A percentile compares a stretch with the other conserved stretches of the same genome.
These are phyloP conservation scores for Eumacrocentrus americanus DNA, from an alignment of 2,888 invertebrate genomes.

Conservation along the genomic window DNA sequence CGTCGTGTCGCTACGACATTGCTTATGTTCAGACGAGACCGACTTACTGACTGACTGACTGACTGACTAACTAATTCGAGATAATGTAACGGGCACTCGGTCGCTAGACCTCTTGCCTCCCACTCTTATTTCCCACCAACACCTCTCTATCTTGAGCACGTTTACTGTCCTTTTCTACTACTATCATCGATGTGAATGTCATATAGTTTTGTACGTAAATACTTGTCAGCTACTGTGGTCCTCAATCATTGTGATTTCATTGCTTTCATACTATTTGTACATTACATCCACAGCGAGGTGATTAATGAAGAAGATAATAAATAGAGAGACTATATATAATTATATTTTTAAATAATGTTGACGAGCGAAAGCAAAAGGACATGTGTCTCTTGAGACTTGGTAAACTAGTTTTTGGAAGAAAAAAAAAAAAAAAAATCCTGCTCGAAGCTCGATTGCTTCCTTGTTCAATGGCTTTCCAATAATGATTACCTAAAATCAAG, in stretches of 20 bases:
- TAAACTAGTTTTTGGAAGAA: background rate
- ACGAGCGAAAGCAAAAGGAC: background rate
- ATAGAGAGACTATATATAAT: too few relatives aligned
- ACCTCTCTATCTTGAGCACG: constrained; percentile 34
- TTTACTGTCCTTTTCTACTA: background rate
- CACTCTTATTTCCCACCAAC: background rate
- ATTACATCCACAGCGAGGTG: too few relatives aligned
- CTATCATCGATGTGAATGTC: too few relatives aligned
- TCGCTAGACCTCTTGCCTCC: too few relatives aligned
- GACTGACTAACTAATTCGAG: constrained; percentile 55
- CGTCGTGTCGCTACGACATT: constrained; percentile 43
- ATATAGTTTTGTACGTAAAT: too few relatives aligned
- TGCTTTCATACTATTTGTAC: too few relatives aligned
- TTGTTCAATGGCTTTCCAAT: background rate
- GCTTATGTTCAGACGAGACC: constrained; percentile 39
- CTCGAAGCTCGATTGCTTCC: too few relatives aligned
- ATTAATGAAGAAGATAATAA: too few relatives aligned
- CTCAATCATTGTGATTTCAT: too few relatives aligned
- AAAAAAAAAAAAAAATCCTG: constrained; percentile 3
- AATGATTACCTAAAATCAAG: too few relatives aligned
- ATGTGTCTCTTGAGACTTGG: background rate
- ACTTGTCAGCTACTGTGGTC: too few relatives aligned
- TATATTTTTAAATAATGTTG: constrained; percentile 2
- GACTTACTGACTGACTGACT: constrained; percentile 37
- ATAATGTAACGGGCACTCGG: constrained; percentile 55